A percentile compares a stretch with the other conserved stretches of the same genome.
These are phyloP conservation scores for Panulirus ornatus DNA, from an alignment of 1,140 invertebrate species.

Conservation along the genomic window DNA sequence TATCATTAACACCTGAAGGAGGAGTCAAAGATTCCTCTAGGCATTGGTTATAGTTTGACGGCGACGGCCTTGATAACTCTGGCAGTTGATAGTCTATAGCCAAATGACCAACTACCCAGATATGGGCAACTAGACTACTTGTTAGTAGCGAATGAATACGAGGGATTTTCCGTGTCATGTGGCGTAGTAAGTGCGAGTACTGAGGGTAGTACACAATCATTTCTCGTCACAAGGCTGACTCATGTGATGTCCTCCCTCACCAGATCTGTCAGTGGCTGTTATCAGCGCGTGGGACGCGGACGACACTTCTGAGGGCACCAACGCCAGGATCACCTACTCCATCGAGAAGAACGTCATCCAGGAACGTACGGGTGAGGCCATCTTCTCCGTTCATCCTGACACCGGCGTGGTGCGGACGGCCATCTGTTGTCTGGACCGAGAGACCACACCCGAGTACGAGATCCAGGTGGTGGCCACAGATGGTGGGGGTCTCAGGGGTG, in stretches of 20 bases:
- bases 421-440: conserved; percentile 37
- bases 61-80: too few relatives aligned
- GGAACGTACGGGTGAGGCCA: conserved; percentile 16
- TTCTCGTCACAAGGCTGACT: neutral
- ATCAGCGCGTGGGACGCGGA: conserved; percentile 32
- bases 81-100: too few relatives aligned
- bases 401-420: conserved; percentile 21
- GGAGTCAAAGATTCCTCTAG: too few relatives aligned
- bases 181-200: too few relatives aligned
- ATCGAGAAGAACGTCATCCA: conserved; percentile 29
- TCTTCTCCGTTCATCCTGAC: conserved; percentile 33
- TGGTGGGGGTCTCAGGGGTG: conserved; percentile 25
- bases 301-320: conserved; percentile 33
- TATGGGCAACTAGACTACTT: too few relatives aligned
- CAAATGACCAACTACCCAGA: too few relatives aligned
- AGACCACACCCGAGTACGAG: conserved; percentile 35
- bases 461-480: conserved; percentile 37
- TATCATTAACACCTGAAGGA: too few relatives aligned
- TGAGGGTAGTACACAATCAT: too few relatives aligned
- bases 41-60: too few relatives aligned
- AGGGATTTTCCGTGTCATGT: too few relatives aligned
- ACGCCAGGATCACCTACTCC: conserved; percentile 42
- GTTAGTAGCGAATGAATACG: too few relatives aligned
- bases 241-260: neutral
- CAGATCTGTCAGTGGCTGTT: conserved; percentile 29